Percentiles rank a stretch among this genome's conserved stretches.
Conservation (phyloP, 2,113 vertebrate species). For the Baryphthengus martii region DNA sequence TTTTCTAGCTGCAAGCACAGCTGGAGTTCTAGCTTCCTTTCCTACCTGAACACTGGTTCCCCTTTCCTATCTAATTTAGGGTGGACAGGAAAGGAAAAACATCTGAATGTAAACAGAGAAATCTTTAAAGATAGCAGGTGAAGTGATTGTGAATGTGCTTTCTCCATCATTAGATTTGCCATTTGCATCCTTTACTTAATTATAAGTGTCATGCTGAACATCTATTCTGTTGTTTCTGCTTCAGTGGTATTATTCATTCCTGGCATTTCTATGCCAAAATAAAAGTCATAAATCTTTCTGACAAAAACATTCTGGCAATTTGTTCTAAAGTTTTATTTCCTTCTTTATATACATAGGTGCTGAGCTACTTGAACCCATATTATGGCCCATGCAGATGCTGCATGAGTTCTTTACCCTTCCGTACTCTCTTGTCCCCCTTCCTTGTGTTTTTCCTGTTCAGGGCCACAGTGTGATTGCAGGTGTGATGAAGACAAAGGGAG, state of each 20-base stretch:
- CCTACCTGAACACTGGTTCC: neutral
- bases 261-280: neutral
- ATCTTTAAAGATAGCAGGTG: neutral
- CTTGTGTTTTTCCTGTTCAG: neutral
- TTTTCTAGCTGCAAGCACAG: slow-evolving; percentile 2
- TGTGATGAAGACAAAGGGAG: neutral
- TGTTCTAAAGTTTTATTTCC: neutral
- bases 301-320: neutral
- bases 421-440: fast-evolving
- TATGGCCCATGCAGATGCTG: too few relatives aligned
- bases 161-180: slow-evolving; percentile 1
- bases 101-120: neutral
- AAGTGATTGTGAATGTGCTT: neutral
- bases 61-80: neutral
- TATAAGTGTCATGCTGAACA: neutral
- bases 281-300: slow-evolving; percentile 21
- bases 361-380: neutral
- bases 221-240: neutral
- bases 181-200: slow-evolving; percentile 30
- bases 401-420: neutral
- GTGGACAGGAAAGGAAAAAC: neutral
- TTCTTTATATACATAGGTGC: neutral
- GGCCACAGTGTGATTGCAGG: fast-evolving
- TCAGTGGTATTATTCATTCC: neutral
- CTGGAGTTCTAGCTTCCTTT: slow-evolving; percentile 4